These are phyloP conservation scores for Sicus ferrugineus DNA, from an alignment of 2,888 invertebrate genomes.

Conservation along the genomic window DNA sequence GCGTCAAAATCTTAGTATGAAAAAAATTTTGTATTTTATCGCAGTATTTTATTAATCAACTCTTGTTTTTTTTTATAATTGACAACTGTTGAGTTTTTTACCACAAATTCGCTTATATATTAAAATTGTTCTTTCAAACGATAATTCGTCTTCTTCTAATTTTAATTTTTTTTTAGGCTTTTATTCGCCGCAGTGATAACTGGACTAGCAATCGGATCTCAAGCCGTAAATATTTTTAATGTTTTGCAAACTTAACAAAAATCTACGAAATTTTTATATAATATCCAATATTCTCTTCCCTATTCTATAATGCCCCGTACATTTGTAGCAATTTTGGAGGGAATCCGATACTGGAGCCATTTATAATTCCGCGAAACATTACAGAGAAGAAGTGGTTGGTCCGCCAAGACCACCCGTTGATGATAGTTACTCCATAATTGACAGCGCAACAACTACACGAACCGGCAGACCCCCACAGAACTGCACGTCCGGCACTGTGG, in stretches of 20 bases:
- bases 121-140: neutral
- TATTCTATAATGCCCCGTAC: neutral
- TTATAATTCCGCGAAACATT: constrained; percentile 51
- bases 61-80: neutral
- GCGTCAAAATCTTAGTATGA: no score
- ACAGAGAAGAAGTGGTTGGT: constrained; percentile 48
- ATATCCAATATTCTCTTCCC: neutral
- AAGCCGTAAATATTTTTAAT: constrained; percentile 56
- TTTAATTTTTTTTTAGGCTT: constrained; percentile 53
- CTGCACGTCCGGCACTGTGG: constrained; percentile 71
- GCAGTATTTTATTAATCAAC: no score
- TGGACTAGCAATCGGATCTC: constrained; percentile 53
- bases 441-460: constrained; percentile 54
- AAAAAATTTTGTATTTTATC: no score
- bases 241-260: neutral
- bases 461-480: constrained; percentile 67
- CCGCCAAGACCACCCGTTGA: constrained; percentile 53
- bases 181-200: constrained; percentile 59
- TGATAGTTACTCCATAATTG: constrained; percentile 60
- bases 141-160: neutral
- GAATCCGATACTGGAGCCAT: constrained; percentile 57
- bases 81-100: neutral
- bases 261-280: neutral
- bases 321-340: constrained; percentile 64
- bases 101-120: neutral